Base-by-base conservation (phyloP, 1,140 invertebrate species). In the Radopholus similis region DNA sequence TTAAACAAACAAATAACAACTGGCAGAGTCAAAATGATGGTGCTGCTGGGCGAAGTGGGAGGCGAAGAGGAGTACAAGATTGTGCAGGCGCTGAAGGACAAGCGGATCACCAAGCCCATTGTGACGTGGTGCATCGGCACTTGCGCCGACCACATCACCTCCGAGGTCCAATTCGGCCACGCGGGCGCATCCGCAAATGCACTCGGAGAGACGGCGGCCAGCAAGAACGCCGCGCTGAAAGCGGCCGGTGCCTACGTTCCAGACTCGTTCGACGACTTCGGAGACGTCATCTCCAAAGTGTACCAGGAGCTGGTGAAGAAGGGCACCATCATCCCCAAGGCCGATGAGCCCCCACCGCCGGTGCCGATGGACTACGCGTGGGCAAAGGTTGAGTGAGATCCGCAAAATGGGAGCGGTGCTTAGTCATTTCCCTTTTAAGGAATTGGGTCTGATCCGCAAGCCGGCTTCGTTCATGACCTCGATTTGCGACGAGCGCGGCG, bases 321-420 rank as follows among this genome's bases (percentile, higher is more conserved):
- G 51, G 92, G 92, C 34, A 87, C 87, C 0, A 92, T 99, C 74
- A 87, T 91, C 11, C 91, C 91, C 0, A 87, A 88, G 75, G 88
- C 90, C 35, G 96, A 99, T 86, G 87, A 93, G 34, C 91, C 95
- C 21, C 95, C 96, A 38, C 96, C 96, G 15, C 96, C 95, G 49
- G 95, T 98, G 30, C 95, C 95, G 1, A 98, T 99, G 95, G 95
- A 98, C 83, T 99, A 95, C 84, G 91, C 89, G 65, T 99, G 95
- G 95, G 95, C 95, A 3, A 88, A 93, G 80, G 90, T 91, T 13
- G 21, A 23, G n/a, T 69, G n/a, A 35, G 58, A 9, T 3, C 37
- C 34, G 32, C 37, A 13, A 26, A 62, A 18, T 11, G 3, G 13
- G 13, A 21, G 9, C 13, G 15, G 47, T 26, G 21, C 5, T n/a